phyloP scores from a whole-genome alignment of 2,113 vertebrate species.

The Stigmatopora argus region DNA sequence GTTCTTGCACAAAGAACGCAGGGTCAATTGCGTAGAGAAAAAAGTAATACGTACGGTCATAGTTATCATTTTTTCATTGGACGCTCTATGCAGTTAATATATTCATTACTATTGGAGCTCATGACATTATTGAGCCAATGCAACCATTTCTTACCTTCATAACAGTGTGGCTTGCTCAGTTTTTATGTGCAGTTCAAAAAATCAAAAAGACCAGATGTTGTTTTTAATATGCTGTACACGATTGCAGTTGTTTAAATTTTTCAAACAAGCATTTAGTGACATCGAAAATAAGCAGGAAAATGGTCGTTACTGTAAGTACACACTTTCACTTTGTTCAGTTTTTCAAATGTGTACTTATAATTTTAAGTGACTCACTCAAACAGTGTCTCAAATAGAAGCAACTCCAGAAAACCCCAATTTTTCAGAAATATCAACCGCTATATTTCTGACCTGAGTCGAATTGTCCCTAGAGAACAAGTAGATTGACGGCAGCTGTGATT shows the following conservation, averaged over 20 bases:
- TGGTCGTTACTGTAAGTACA: too few species aligned
- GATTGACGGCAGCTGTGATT: constrained; percentile 47
- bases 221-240: too few species aligned
- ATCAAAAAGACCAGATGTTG: too few species aligned
- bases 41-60: not conserved
- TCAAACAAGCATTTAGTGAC: too few species aligned
- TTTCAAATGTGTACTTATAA: not conserved
- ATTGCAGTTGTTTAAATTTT: too few species aligned
- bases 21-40: not conserved
- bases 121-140: too few species aligned
- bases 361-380: not conserved
- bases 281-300: too few species aligned
- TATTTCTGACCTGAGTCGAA: not conserved
- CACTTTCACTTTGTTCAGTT: too few species aligned
- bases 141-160: too few species aligned
- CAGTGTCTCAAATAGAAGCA: not conserved
- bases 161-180: too few species aligned
- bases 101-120: not conserved
- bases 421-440: not conserved
- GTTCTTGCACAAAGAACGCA: not conserved
- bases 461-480: constrained; percentile 36
- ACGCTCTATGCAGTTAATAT: not conserved
- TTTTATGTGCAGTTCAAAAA: too few species aligned
- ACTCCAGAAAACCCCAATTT: not conserved
- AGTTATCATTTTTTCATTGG: not conserved